A percentile compares a stretch with the other conserved stretches of the same genome.
Conservation (phyloP, 1,140 invertebrate genomes). For the Philaenus spumarius region DNA sequence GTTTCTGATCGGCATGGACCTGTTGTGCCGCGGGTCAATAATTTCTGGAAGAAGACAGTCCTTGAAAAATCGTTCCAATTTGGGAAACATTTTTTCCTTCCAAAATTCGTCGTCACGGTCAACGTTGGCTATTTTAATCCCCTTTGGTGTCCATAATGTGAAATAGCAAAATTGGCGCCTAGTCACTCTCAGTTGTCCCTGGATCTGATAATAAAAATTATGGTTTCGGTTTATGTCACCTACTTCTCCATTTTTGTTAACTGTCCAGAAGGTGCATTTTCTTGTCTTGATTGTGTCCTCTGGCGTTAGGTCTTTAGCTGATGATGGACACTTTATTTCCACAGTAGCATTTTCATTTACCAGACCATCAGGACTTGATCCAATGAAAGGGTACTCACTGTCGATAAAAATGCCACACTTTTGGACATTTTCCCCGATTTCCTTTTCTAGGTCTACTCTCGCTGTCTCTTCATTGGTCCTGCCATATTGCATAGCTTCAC, state of each 20-base stretch:
- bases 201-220: slow-evolving; percentile 3
- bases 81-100: slow-evolving; percentile 21
- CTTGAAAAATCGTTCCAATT: slow-evolving; percentile 31
- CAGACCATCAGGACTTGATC: neutral
- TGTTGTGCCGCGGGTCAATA: slow-evolving; percentile 31
- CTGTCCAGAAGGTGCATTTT: neutral
- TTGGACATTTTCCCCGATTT: neutral
- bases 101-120: slow-evolving; percentile 28
- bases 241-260: neutral
- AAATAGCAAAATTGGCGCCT: slow-evolving; percentile 12
- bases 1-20: slow-evolving; percentile 31
- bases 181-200: slow-evolving; percentile 26
- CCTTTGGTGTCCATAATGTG: slow-evolving; percentile 24
- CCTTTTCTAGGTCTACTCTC: neutral
- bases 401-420: neutral
- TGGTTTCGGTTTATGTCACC: slow-evolving; percentile 5
- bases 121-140: slow-evolving; percentile 19
- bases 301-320: neutral
- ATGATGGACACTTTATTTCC: no score
- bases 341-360: no score
- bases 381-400: neutral
- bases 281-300: no score
- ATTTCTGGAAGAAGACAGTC: slow-evolving; percentile 36
- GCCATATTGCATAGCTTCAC: neutral
- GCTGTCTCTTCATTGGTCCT: neutral